Evolutionary conservation across 2,888 invertebrate species (phyloP).

Genomic region (Ochropacha duplaris): DNA sequence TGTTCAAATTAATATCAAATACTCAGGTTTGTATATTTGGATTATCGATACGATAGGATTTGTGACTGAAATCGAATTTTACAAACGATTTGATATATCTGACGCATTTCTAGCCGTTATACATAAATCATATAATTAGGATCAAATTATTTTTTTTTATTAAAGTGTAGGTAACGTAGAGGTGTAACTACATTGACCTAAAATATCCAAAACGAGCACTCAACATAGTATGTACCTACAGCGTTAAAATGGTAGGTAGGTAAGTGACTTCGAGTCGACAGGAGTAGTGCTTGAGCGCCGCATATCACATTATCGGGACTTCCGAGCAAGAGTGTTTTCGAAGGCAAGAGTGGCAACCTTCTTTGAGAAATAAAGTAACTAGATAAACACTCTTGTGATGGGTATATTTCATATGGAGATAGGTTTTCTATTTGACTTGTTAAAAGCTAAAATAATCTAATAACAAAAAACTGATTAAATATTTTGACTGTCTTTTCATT

Average conservation of each 20-base stretch:
- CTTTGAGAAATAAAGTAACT: slow-evolving; percentile 28
- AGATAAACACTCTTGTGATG: slow-evolving; percentile 18
- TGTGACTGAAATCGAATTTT: too few relatives aligned
- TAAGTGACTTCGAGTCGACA: slow-evolving; percentile 4
- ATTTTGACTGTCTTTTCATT: too few relatives aligned
- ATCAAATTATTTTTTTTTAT: neutral
- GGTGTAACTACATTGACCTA: neutral
- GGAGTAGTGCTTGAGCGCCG: slow-evolving; percentile 29
- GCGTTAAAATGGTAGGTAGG: slow-evolving; percentile 1
- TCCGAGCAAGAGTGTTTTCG: slow-evolving; percentile 25
- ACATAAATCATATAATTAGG: too few relatives aligned
- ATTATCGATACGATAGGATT: too few relatives aligned
- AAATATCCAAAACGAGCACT: neutral
- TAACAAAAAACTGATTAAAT: too few relatives aligned
- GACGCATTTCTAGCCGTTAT: too few relatives aligned
- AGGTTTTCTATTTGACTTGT: neutral
- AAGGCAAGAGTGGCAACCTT: slow-evolving; percentile 22
- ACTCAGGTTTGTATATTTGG: too few relatives aligned
- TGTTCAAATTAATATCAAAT: too few relatives aligned
- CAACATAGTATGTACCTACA: neutral
- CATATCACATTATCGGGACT: slow-evolving; percentile 50
- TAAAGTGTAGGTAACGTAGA: neutral
- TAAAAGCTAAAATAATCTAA: too few relatives aligned
- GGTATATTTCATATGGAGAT: slow-evolving; percentile 24
- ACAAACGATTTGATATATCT: too few relatives aligned